phyloP scores from a whole-genome alignment of 1,140 invertebrate species.

The Leptinotarsa texana region DNA sequence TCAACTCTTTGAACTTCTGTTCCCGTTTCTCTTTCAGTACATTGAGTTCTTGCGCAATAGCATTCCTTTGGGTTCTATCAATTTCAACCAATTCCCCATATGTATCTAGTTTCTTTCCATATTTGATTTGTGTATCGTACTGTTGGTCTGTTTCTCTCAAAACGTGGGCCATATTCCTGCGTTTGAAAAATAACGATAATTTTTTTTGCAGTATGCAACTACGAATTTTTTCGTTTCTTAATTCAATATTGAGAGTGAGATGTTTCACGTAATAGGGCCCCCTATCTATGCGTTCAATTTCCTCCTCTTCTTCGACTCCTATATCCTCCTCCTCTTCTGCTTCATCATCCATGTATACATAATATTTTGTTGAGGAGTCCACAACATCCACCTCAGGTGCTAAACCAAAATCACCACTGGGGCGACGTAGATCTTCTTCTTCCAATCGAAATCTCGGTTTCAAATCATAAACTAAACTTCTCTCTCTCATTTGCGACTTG shows the following conservation, averaged over 20 bases:
- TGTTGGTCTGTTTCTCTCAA: conserved; percentile 41
- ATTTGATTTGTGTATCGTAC: conserved; percentile 39
- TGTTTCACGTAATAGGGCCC: conserved; percentile 40
- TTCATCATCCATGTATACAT: conserved; percentile 24
- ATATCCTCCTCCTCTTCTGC: conserved; percentile 35
- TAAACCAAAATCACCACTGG: conserved; percentile 13
- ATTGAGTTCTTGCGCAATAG: conserved; percentile 35
- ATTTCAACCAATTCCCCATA: conserved; percentile 36
- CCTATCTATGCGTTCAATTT: conserved; percentile 36
- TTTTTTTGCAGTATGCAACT: conserved; percentile 49
- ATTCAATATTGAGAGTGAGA: conserved; percentile 30
- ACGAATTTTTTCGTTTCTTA: conserved; percentile 33
- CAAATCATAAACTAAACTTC: conserved; percentile 11
- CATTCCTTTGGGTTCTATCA: conserved; percentile 29
- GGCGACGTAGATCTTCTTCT: neutral
- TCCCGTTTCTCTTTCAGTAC: conserved; percentile 34
- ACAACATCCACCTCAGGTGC: neutral
- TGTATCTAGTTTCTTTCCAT: conserved; percentile 42
- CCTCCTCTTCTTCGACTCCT: conserved; percentile 25
- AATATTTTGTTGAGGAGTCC: neutral
- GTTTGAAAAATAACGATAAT: conserved; percentile 47
- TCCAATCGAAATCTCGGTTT: conserved; percentile 7
- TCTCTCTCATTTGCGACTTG: neutral
- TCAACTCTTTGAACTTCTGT: conserved; percentile 27
- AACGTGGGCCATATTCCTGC: conserved; percentile 49